Base-by-base conservation (phyloP, 2,113 vertebrate species). In the Neoarius graeffei region DNA sequence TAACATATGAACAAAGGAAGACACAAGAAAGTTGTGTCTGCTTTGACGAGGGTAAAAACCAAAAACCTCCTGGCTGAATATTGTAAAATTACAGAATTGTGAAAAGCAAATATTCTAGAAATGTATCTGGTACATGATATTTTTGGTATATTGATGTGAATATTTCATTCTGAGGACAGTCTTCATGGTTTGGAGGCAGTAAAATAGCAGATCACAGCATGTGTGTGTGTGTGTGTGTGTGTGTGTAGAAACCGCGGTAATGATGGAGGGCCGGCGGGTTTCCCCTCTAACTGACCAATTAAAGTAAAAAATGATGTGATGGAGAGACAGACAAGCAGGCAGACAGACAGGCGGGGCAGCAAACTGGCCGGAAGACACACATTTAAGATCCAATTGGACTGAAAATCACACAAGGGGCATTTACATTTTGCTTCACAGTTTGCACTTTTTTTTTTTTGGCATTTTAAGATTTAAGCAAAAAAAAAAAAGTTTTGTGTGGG, bases 201-300 rank as follows among this genome's bases (percentile, higher is more conserved):
- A 77, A 79, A 56, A 79, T 7, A 79, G 57, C 27, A 62, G 30
- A 82, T 82, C 56, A 62, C 10, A 62, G 80, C 57, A 25, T 82
- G 2, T 25, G 7, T 60, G 27, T 42, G 27, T 30, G n/a, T 20
- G 27, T 30, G n/a, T 20, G 50, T 35, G 52, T 81, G 79, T 35
- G 27, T 27, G 56, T 23, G 52, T 0, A 52, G 74, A 80, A 80
- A 57, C 77, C n/a, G 94, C 95, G 94, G 94, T 95, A 96, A 97
- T 98, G 96, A 97, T 95, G 92, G 93, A 93, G 94, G 95, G 93
- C 94, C 92, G 89, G 93, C 83, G 86, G 94, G 95, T 94, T 94
- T 94, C 94, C 93, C 94, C 95, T 97, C 96, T 95, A 94, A 95
- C 94, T 91, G 91, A 94, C 93, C 93, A 95, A 94, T 95, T 96